phyloP scores from a whole-genome alignment of 2,888 invertebrate genomes.

The Helicoverpa assulta region DNA sequence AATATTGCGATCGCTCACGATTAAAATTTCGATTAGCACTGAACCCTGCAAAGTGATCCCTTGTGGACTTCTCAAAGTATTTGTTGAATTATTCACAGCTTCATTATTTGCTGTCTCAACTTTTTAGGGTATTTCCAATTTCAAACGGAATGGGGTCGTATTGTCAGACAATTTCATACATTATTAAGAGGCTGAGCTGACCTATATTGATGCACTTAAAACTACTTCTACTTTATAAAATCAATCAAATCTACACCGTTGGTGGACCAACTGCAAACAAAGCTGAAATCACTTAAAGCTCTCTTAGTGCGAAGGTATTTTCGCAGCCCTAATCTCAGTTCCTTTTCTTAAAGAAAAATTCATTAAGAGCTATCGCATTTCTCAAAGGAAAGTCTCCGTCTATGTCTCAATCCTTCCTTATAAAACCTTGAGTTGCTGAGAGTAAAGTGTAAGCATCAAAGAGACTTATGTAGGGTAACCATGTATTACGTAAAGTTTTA shows the following conservation, averaged over 20 bases:
- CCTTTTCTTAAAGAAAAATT: conserved; percentile 56
- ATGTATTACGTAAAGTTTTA: background rate
- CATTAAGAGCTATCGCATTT: conserved; percentile 55
- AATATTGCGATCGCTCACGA: conserved; percentile 1
- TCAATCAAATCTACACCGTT: background rate
- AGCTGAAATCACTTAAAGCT: conserved; percentile 33
- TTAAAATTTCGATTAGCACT: conserved; percentile 1
- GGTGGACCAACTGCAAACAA: conserved; percentile 14
- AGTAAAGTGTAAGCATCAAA: conserved; percentile 53
- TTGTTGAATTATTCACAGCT: background rate
- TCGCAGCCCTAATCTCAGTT: conserved; percentile 33
- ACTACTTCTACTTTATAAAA: no score
- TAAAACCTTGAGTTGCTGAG: conserved; percentile 45
- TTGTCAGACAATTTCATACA: background rate
- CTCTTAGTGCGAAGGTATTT: conserved; percentile 24
- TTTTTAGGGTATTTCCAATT: background rate
- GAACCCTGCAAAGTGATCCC: conserved; percentile 1
- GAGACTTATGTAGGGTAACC: conserved; percentile 33
- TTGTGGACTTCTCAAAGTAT: background rate
- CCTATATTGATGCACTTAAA: no score
- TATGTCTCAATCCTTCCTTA: conserved; percentile 60
- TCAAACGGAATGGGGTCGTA: background rate
- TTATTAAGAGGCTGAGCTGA: no score
- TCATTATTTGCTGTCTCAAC: background rate
- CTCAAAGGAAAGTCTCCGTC: conserved; percentile 50